A percentile compares a stretch with the other conserved stretches of the same genome.
phyloP scores from a whole-genome alignment of 1,140 invertebrate species.

The Atopsyche davidsoni region DNA sequence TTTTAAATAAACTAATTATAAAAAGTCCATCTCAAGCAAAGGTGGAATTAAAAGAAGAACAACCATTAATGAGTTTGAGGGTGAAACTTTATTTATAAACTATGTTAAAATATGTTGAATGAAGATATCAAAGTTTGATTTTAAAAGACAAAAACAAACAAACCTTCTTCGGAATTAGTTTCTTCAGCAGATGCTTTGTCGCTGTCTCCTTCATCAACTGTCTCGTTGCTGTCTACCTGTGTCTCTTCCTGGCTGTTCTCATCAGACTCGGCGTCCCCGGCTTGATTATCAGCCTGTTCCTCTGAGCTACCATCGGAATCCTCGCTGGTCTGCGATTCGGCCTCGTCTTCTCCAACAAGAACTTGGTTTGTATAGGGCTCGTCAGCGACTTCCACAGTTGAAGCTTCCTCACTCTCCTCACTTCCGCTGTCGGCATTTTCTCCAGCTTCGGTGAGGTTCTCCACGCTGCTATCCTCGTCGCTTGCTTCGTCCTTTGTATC shows the following conservation, averaged over 20 bases:
- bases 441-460: slow-evolving; percentile 37
- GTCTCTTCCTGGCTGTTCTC: slow-evolving; percentile 40
- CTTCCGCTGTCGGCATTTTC: slow-evolving; percentile 31
- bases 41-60: too few relatives aligned
- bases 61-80: too few relatives aligned
- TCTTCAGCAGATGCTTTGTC: slow-evolving; percentile 36
- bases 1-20: too few relatives aligned
- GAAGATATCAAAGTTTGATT: too few relatives aligned
- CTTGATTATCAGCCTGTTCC: slow-evolving; percentile 29
- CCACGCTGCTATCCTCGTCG: slow-evolving; percentile 44
- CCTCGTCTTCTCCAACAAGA: slow-evolving; percentile 34
- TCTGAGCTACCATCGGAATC: slow-evolving; percentile 38
- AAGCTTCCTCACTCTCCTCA: slow-evolving; percentile 34
- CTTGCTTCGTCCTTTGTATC: slow-evolving; percentile 45
- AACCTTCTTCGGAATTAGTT: slow-evolving; percentile 34
- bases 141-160: too few relatives aligned
- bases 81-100: too few relatives aligned
- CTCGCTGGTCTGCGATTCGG: slow-evolving; percentile 31
- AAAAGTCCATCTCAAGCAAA: too few relatives aligned
- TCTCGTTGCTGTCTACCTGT: slow-evolving; percentile 28
- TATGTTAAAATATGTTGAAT: too few relatives aligned
- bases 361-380: slow-evolving; percentile 44
- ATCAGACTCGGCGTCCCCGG: slow-evolving; percentile 31
- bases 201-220: slow-evolving; percentile 27
- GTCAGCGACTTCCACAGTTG: slow-evolving; percentile 44